phyloP scores from a whole-genome alignment of 2,113 vertebrate genomes.

The Nipponia nippon region DNA sequence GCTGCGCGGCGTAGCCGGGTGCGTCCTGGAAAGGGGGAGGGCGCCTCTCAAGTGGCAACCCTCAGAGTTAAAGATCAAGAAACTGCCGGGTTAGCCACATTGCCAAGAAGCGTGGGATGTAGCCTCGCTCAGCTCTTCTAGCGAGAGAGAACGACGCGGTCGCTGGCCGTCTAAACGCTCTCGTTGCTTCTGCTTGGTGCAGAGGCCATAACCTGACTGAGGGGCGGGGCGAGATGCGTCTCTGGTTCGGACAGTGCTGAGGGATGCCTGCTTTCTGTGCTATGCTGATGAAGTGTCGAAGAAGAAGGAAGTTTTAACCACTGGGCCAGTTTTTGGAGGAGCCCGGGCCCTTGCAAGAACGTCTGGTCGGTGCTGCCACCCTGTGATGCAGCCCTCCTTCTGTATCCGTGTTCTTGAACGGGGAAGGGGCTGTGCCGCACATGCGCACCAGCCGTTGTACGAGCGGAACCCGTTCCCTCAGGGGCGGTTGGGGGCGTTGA shows the following conservation, averaged over 20 bases:
- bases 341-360: accelerated
- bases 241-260: neutral
- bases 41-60: neutral
- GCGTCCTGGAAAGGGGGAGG: neutral
- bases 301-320: neutral
- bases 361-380: neutral
- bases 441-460: accelerated
- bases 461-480: neutral
- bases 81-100: neutral
- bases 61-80: neutral
- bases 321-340: neutral
- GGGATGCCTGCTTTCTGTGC: neutral
- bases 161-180: accelerated
- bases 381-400: accelerated
- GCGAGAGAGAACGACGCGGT: accelerated
- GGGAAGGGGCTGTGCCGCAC: neutral
- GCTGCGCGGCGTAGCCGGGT: accelerated
- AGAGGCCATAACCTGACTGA: neutral
- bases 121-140: neutral
- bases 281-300: neutral
- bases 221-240: accelerated
- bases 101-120: accelerated
- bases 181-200: neutral
- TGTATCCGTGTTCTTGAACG: accelerated
- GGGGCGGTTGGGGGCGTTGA: accelerated